Evolutionary conservation across 2,113 vertebrate genomes (phyloP), one percentile per base, ranked within the genome.

Genomic region (Picathartes gymnocephalus): DNA sequence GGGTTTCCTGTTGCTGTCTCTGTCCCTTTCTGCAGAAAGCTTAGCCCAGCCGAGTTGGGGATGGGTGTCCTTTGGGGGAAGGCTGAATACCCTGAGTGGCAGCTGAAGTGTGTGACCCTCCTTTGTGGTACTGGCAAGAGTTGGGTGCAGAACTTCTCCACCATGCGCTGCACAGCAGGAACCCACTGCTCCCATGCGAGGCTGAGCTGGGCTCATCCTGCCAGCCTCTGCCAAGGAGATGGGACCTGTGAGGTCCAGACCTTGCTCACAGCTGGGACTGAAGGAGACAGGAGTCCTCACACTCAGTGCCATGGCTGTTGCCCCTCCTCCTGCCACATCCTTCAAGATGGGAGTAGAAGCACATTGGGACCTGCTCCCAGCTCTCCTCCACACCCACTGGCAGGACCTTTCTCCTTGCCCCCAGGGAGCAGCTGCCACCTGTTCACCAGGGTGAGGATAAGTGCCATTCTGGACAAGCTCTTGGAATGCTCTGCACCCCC

Each of bases 121-220:
- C 28, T 50, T 39, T 2, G 2, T 17, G 42, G 56, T 21, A 33
- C 33, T 35, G 48, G 35, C 42, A 71, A 51, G 35, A 9, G 12
- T 7, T 58, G 42, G 47, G 42, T 61, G 40, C 40, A 72, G 45
- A 53, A 53, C 31, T 39, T 5, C 17, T 37, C 8, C 33, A 4
- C 40, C 16, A 1, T 6, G 30, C 1, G 2, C 40, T 7, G 0
- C 66, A 25, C 37, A 53, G 28, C 2, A 1, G 53, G 58, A 88
- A 15, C 23, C 30, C 5, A 9, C n/a, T 15, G 72, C 15, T 56
- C 24, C 19, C 22, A 19, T 2, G 0, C 3, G 1, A 11, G 50
- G 24, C 47, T 86, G 11, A 64, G 8, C 15, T 8, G 1, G 47
- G 51, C 11, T 58, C 35, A 44, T 56, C 44, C 57, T 48, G 58